Conservation (phyloP, 1,140 invertebrate species). For the Drosophila kepulauana region DNA sequence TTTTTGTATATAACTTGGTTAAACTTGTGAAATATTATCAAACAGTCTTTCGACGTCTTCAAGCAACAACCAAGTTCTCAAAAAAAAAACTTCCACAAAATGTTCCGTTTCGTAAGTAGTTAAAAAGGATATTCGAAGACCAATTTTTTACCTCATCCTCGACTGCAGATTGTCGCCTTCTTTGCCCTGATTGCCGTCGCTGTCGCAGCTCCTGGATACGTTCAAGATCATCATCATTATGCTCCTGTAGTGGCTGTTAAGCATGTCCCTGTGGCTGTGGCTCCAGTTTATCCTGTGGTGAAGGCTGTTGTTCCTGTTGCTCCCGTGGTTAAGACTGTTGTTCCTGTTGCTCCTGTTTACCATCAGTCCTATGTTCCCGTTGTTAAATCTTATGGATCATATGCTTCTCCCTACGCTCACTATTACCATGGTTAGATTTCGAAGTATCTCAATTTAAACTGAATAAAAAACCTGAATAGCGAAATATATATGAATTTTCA, state of each 20-base stretch:
- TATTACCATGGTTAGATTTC: slow-evolving; percentile 6
- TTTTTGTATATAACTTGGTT: background rate
- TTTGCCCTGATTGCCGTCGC: background rate
- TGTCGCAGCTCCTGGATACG: slow-evolving; percentile 1
- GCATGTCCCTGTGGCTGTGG: background rate
- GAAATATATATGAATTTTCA: too few species aligned
- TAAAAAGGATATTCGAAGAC: background rate
- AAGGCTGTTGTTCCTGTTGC: slow-evolving; percentile 25
- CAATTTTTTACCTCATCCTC: too few species aligned
- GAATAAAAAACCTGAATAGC: too few species aligned
- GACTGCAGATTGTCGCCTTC: slow-evolving; percentile 35
- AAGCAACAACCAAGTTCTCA: background rate
- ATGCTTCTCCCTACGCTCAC: background rate
- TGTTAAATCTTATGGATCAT: background rate
- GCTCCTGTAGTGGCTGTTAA: background rate
- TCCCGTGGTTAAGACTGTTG: slow-evolving; percentile 37
- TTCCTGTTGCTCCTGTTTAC: slow-evolving; percentile 23
- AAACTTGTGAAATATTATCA: background rate
- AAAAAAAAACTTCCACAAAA: slow-evolving; percentile 12
- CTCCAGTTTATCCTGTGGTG: slow-evolving; percentile 6
- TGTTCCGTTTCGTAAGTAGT: slow-evolving; percentile 55
- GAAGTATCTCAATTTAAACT: background rate
- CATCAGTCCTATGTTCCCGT: background rate
- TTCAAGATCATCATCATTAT: slow-evolving; percentile 8
- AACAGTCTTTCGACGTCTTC: background rate